phyloP scores from a whole-genome alignment of 2,888 invertebrate genomes.

The Drosophila pegasa region DNA sequence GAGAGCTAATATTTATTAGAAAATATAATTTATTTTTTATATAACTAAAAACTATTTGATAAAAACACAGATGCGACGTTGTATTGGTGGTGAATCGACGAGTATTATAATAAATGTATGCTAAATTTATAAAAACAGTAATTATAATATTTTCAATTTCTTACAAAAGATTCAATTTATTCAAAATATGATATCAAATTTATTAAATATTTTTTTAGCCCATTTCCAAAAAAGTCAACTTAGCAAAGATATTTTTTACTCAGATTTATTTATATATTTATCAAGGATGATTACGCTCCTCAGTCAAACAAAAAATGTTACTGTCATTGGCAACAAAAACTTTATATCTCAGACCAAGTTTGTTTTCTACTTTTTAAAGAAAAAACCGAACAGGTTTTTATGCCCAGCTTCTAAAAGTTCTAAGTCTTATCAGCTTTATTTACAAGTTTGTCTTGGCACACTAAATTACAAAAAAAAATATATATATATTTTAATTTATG shows the following conservation, averaged over 20 bases:
- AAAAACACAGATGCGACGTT: too few relatives aligned
- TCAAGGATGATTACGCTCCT: neutral
- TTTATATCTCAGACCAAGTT: neutral
- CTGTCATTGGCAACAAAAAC: neutral
- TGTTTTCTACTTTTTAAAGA: neutral
- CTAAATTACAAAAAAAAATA: neutral
- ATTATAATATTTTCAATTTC: too few relatives aligned
- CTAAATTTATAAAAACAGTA: too few relatives aligned
- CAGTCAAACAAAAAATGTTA: neutral
- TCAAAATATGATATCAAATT: neutral
- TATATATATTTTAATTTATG: neutral
- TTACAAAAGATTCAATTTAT: neutral
- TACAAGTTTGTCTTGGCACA: neutral
- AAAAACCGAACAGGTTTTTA: neutral
- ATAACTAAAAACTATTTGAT: too few relatives aligned
- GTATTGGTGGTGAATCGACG: too few relatives aligned
- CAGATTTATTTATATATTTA: neutral
- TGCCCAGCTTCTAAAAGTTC: neutral
- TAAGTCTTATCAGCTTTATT: neutral
- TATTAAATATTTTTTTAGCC: neutral
- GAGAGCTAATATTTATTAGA: neutral
- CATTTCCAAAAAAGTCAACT: neutral
- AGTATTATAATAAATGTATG: too few relatives aligned
- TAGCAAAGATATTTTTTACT: neutral
- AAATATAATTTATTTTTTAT: too few relatives aligned